Base-by-base conservation (phyloP, 2,113 vertebrate species). In the Cyrtonyx montezumae region DNA sequence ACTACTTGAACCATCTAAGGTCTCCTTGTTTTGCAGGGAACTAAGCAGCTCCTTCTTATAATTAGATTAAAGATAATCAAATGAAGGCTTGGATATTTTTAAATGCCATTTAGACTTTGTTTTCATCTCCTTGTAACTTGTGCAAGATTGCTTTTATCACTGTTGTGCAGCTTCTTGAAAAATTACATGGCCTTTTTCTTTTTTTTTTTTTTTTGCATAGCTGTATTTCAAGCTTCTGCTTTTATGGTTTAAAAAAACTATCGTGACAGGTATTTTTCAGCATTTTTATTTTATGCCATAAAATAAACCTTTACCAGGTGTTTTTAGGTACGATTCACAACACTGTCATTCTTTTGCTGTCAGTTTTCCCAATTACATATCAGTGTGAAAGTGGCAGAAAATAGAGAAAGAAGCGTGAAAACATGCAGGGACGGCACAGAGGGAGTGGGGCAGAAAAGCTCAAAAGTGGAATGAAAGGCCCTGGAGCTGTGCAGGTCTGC, bases 41-140 rank as follows among this genome's bases (percentile, higher is more conserved):
- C 94, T 84, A 93, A 97, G 93, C 94, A 94, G 93, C 96, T 95
- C 94, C 68, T 96, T 97, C 97, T 97, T 95, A 94, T 97, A 98
- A 97, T 98, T 98, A 97, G 96, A 97, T 98, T 97, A 97, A 94
- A 53, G 94, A 96, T 97, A 98, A 98, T 96, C 96, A 97, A 97
- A 97, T 97, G 96, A 97, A 97, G 94, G 89, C 91, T 94, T 95
- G 92, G 87, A 81, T 97, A 94, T 97, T 96, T 98, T 98, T 96
- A 82, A 95, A 96, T 95, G 95, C 97, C 88, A 96, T 97, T 97
- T 98, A 97, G 96, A 96, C 92, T 96, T 88, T 51, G 85, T 63
- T 65, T 2, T 32, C 23, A 48, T 51, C 36, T 62, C 81, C 9
- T 67, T 30, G 46, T 63, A 63, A 40, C 82, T 90, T 83, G 37